phyloP scores from a whole-genome alignment of 2,113 vertebrate genomes.

The Pelmatolapia mariae region DNA sequence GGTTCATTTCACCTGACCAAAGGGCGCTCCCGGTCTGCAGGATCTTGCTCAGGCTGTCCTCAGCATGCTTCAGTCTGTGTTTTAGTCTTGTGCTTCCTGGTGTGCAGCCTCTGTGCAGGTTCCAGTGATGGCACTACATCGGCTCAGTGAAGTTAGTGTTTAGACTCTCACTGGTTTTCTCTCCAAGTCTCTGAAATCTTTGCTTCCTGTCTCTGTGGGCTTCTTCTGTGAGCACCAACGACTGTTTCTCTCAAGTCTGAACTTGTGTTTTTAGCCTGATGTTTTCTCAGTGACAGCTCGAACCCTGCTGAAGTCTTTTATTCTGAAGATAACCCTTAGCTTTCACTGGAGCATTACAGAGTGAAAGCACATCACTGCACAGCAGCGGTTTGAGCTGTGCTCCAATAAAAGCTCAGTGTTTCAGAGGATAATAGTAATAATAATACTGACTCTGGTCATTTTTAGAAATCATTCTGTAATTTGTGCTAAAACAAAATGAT shows the following conservation, averaged over 20 bases:
- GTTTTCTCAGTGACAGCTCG: background rate
- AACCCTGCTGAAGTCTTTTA: background rate
- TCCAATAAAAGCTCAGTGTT: rapidly evolving
- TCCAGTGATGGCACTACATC: background rate
- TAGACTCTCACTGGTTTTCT: background rate
- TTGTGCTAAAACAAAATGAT: background rate
- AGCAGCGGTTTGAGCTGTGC: background rate
- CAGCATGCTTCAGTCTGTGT: background rate
- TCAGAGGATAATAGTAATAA: background rate
- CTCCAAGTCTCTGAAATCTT: background rate
- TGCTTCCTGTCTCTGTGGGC: background rate
- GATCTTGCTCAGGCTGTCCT: background rate
- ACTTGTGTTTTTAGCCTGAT: background rate
- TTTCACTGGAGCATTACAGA: background rate
- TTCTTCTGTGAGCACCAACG: background rate
- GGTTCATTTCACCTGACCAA: background rate
- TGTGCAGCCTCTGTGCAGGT: background rate
- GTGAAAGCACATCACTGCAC: background rate
- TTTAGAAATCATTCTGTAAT: rapidly evolving
- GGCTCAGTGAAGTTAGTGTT: background rate
- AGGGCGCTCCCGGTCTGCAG: background rate
- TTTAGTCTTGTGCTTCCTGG: background rate
- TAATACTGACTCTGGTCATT: background rate
- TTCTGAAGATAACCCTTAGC: background rate
- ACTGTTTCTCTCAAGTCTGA: background rate